phyloP scores from a whole-genome alignment of 2,888 invertebrate genomes.

The Drosophila monieri region DNA sequence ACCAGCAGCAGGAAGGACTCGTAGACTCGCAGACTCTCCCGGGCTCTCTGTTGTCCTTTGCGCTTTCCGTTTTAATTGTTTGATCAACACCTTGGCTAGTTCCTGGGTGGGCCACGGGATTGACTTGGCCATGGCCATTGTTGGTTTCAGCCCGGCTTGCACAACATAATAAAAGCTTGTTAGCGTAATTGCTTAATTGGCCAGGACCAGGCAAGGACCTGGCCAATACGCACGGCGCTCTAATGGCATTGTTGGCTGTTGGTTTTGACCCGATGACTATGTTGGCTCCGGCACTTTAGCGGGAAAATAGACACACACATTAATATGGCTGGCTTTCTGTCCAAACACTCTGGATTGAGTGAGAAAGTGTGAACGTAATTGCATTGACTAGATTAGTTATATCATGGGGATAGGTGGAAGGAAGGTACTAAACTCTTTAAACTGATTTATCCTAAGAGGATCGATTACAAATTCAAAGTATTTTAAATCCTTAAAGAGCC shows the following conservation, averaged over 20 bases:
- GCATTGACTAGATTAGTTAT: constrained; percentile 46
- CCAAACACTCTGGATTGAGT: constrained; percentile 40
- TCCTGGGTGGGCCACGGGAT: constrained; percentile 20
- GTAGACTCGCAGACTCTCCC: neutral
- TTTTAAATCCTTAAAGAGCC: neutral
- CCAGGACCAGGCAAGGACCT: constrained; percentile 22
- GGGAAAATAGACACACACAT: constrained; percentile 13
- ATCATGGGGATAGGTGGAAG: constrained; percentile 4
- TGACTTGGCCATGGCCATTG: constrained; percentile 11
- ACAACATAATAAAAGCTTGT: constrained; percentile 76
- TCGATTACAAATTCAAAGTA: neutral
- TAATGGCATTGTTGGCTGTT: constrained; percentile 65
- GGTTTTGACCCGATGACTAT: constrained; percentile 29
- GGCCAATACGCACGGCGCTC: constrained; percentile 28
- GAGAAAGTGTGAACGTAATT: constrained; percentile 59
- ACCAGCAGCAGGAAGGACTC: neutral
- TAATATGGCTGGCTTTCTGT: constrained; percentile 41
- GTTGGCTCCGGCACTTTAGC: constrained; percentile 24
- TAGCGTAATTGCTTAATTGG: constrained; percentile 78
- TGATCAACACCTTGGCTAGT: constrained; percentile 67
- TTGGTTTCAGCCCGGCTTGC: constrained; percentile 26
- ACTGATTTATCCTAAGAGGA: neutral
- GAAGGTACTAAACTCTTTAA: neutral
- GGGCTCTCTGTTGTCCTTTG: constrained; percentile 33
- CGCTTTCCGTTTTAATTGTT: constrained; percentile 66